phyloP scores from a whole-genome alignment of 92 coral and sea anemone species.

The Siderastrea radians region DNA sequence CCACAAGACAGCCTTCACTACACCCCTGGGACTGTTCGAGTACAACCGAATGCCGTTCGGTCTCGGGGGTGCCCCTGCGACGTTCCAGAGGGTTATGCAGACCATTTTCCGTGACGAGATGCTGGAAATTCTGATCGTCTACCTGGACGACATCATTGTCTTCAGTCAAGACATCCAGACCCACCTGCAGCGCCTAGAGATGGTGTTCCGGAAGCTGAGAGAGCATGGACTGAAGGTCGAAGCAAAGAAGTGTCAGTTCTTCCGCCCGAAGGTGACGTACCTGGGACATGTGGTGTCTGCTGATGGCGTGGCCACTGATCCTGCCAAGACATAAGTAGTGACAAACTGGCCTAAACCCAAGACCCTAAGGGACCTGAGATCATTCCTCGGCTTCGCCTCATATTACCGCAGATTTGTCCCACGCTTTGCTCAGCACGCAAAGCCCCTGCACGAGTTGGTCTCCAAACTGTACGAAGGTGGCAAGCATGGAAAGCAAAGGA shows the following conservation, averaged over 20 bases:
- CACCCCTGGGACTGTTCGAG: conserved; percentile 59
- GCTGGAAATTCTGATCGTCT: conserved; percentile 54
- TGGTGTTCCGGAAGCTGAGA: conserved; percentile 41
- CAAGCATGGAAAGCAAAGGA: conserved; percentile 3
- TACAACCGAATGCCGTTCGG: conserved; percentile 49
- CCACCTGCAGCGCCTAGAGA: conserved; percentile 28
- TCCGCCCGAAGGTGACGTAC: conserved; percentile 40
- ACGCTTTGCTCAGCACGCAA: conserved; percentile 40
- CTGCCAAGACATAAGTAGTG: conserved; percentile 52
- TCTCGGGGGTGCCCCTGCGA: no score
- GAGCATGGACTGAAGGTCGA: conserved; percentile 61
- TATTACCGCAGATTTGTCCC: conserved; percentile 51
- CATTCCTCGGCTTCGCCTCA: conserved; percentile 62
- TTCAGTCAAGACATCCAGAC: conserved; percentile 28
- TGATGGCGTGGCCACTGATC: conserved; percentile 60
- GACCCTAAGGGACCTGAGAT: conserved; percentile 51
- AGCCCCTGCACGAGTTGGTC: conserved; percentile 45
- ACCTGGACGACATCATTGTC: conserved; percentile 62
- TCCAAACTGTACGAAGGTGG: conserved; percentile 43
- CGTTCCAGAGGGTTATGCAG: conserved; percentile 30
- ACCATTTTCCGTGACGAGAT: conserved; percentile 36
- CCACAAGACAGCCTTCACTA: conserved; percentile 70
- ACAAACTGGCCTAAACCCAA: conserved; percentile 45
- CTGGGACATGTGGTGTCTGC: conserved; percentile 62
- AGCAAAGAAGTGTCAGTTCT: conserved; percentile 47